These are phyloP conservation scores for Antennarius maculatus DNA, from an alignment of 2,797 vertebrate species.

Conservation along the genomic window DNA sequence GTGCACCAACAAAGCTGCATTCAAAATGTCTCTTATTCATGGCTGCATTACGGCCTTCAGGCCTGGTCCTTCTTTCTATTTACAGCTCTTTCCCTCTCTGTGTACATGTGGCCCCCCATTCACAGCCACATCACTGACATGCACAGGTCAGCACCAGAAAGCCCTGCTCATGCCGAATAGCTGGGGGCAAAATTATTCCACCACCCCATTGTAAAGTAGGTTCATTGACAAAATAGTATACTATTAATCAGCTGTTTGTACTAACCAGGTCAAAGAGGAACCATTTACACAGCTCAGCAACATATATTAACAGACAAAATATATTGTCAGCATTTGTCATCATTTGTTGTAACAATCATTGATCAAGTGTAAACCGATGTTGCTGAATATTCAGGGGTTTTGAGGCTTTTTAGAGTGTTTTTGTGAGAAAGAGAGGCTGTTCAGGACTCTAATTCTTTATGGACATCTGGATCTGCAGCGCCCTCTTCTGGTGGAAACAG, in stretches of 20 bases:
- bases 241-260: no score
- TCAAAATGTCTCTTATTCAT: slow-evolving; percentile 70
- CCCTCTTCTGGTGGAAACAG: slow-evolving; percentile 53
- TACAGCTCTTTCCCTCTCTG: slow-evolving; percentile 42
- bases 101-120: slow-evolving; percentile 44
- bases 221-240: no score
- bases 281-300: no score
- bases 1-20: slow-evolving; percentile 60
- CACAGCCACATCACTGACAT: slow-evolving; percentile 39
- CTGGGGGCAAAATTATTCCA: background rate
- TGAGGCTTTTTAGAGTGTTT: no score
- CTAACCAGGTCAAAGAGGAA: no score
- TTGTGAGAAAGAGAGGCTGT: no score
- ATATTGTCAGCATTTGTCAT: no score
- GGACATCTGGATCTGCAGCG: slow-evolving; percentile 35
- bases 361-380: no score
- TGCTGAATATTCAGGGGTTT: no score
- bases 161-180: background rate
- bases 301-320: no score
- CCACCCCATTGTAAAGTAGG: no score
- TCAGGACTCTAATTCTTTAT: background rate
- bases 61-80: slow-evolving; percentile 52
- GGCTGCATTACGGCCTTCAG: slow-evolving; percentile 46
- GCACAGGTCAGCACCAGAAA: background rate
- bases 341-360: no score